Base-by-base conservation (phyloP, 2,888 invertebrate species). In the Agrypnus murinus region DNA sequence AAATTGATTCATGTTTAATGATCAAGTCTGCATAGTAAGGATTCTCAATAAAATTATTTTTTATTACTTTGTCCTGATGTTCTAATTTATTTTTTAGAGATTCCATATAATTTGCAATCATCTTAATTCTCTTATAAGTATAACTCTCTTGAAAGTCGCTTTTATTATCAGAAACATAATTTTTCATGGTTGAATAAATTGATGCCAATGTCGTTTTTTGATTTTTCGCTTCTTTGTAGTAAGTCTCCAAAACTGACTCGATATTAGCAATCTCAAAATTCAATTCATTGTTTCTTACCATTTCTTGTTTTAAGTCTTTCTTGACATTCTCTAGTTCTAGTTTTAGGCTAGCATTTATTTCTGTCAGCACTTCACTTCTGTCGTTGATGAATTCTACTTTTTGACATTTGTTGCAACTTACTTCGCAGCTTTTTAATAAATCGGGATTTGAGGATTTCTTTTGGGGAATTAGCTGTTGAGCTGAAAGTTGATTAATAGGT, bases 201-300 rank as follows among this genome's bases (percentile, higher is more conserved):
- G 63, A 19, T 3, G 63, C 34, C 19, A 71, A 19, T 0, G 63
- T 43, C 0, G 62, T 50, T 43, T 67, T 66, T 34, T 63, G 63
- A 17, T 57, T 31, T 40, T 58, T 71, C 8, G 66, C 63, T 50
- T 66, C 71, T 25, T 62, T 63, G 43, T 63, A 67, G n/a, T 67
- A 71, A 1, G 19, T 50, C 48, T 71, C 71, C 8, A 71, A 10
- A 6, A 55, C 60, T 1, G 40, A 25, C 40, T 71, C 71, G 8
- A 67, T 71, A 31, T 71, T 71, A 3, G 67, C 67, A 7, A 71
- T 71, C 46, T 71, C 67, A 43, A 50, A 67, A 46, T 71, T 71
- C 3, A 71, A 19, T 17, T 43, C 48, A 25, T 67, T 71, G 14
- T 50, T 67, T 40, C 63, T 71, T 0, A n/a, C 45, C 12, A 64